These are phyloP conservation scores for Rhinogobius similis DNA, from an alignment of 2,113 vertebrate genomes.

Conservation along the genomic window DNA sequence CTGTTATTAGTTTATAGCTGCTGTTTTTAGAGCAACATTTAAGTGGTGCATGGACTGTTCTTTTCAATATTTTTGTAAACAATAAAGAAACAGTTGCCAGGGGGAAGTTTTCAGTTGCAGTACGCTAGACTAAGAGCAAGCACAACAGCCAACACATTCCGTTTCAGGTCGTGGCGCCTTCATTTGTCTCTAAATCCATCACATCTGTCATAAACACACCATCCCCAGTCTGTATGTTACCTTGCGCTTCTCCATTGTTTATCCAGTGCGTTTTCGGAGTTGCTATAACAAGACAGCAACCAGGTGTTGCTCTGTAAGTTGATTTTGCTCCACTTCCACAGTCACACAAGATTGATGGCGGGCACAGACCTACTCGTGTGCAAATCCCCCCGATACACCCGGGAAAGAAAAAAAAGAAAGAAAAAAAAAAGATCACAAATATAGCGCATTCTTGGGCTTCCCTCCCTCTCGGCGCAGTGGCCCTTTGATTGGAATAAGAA, in stretches of 20 bases:
- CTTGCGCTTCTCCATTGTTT: neutral
- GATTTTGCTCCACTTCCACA: slow-evolving; percentile 27
- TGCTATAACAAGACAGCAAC: neutral
- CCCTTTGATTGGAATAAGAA: slow-evolving; percentile 56
- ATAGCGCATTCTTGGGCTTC: slow-evolving; percentile 17
- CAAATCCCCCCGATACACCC: slow-evolving; percentile 33
- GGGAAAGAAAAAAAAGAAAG: slow-evolving; percentile 1
- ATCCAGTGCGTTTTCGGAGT: neutral
- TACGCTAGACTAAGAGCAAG: too few relatives aligned
- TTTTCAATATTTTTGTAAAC: too few relatives aligned
- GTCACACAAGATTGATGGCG: slow-evolving; percentile 58
- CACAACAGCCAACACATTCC: neutral
- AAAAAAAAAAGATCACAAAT: neutral
- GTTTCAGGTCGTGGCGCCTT: neutral
- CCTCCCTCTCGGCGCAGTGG: slow-evolving; percentile 35
- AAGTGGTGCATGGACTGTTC: too few relatives aligned
- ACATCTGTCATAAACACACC: slow-evolving; percentile 30
- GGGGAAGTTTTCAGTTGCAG: too few relatives aligned
- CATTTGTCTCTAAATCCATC: neutral
- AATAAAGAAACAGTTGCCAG: too few relatives aligned
- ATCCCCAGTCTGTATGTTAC: neutral
- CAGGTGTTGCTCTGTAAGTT: neutral
- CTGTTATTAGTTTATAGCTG: too few relatives aligned
- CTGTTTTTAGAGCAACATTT: too few relatives aligned
- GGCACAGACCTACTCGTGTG: slow-evolving; percentile 47